A percentile compares a stretch with the other conserved stretches of the same genome.
phyloP scores from a whole-genome alignment of 2,888 invertebrate species.

The Trissoscelio sp. region DNA sequence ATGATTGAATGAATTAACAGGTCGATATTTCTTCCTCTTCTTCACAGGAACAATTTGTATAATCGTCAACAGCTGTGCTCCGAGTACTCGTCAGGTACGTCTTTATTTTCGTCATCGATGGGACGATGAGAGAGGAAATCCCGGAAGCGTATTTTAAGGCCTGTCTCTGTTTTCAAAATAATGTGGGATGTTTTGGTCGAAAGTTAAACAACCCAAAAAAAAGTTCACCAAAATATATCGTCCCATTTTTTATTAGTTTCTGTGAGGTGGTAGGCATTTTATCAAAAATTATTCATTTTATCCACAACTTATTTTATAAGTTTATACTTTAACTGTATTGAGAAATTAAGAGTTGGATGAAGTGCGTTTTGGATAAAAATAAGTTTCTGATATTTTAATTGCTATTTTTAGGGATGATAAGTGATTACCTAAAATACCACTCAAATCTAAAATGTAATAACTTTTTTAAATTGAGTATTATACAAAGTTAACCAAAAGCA shows the following conservation, averaged over 20 bases:
- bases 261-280: too few relatives aligned
- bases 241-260: conserved; percentile 3
- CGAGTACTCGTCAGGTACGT: conserved; percentile 46
- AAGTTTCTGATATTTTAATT: too few relatives aligned
- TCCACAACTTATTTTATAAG: too few relatives aligned
- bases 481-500: conserved; percentile 26
- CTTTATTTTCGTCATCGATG: conserved; percentile 50
- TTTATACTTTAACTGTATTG: too few relatives aligned
- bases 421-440: too few relatives aligned
- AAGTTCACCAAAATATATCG: conserved; percentile 19
- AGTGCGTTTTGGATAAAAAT: too few relatives aligned
- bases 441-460: conserved; percentile 21
- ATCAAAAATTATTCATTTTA: too few relatives aligned
- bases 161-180: conserved; percentile 61
- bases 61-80: conserved; percentile 50
- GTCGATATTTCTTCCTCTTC: conserved; percentile 17
- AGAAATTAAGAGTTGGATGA: too few relatives aligned
- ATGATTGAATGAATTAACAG: conserved; percentile 6
- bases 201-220: conserved; percentile 32
- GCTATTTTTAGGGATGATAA: too few relatives aligned
- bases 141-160: conserved; percentile 51
- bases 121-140: conserved; percentile 37
- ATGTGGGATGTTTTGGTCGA: conserved; percentile 56
- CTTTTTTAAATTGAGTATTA: conserved; percentile 15
- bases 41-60: conserved; percentile 47